Base-by-base conservation (phyloP, 2,797 vertebrate genomes). In the Peromyscus attwateri region DNA sequence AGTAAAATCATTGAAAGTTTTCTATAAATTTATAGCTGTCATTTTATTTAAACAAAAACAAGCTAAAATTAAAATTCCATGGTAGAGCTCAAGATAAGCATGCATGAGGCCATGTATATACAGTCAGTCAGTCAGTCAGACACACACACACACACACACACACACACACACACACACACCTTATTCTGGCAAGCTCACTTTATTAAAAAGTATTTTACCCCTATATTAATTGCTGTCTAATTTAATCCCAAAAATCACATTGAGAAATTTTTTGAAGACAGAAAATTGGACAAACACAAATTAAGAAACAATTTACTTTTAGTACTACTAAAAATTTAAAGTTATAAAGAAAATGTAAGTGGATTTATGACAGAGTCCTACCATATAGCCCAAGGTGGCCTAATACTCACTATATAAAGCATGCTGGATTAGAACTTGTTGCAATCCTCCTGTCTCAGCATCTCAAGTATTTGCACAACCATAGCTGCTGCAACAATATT, bases 231-330 rank as follows among this genome's bases (percentile, higher is more conserved):
- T 87, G 37, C 0, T 87, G 23, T 81, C 2, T 55, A 93, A 62
- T 46, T 91, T 79, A 89, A 27, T 73, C 73, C 52, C 19, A 17
- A 75, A 93, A 92, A 52, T 77, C 68, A 92, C 55, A 85, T 43
- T 68, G 9, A 93, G 14, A 68, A 31, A 68, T 11, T 85, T 96
- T 66, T 92, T 71, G 37, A 84, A 95, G 76, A 75, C 10, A 52
- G 9, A 89, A 19, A 87, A 25, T 16, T 95, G 5, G 3, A 80
- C 10, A 94, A 95, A 66, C 8, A 89, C 3, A 16, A 96, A 95
- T 37, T 25, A 95, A 93, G 55, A 29, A 82, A 55, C 31, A 84
- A 49, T 89, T 73, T 92, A 13, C 27, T 93, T 92, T 93, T 89
- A 90, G 66, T 66, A 6, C 46, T 94, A 92, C 14, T 80, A 57